Base-by-base conservation (phyloP, 2,888 invertebrate species). In the Anoplius nigerrimus region DNA sequence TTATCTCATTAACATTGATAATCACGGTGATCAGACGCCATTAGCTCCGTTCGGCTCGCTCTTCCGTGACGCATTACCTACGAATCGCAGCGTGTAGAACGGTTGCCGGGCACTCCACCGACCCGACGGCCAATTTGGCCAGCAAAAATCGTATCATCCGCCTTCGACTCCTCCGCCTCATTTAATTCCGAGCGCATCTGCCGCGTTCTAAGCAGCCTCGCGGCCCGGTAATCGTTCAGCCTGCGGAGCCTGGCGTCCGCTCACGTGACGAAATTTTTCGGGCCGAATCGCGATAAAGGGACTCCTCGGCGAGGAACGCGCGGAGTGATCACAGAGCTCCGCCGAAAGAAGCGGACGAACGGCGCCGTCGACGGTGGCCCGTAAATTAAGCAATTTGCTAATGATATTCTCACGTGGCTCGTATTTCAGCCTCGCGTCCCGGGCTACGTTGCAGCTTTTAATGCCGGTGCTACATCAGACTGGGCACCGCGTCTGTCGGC, bases 331-430 rank as follows among this genome's bases (percentile, higher is more conserved):
- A 72, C 72, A 66, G 66, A 72, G 72, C 34, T 42, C 22, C 27
- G 63, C 60, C 65, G 70, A 65, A 72, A 77, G 57, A 58, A n/a
- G n/a, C n/a, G n/a, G n/a, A 71, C 69, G 72, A 74, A 72, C 69
- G 67, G 76, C 64, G 52, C 70, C 78, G 67, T 65, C 62, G 61
- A 53, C 48, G 59, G 74, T 79, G 83, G 83, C 80, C 75, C 81
- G 82, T 87, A 87, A 88, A 88, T 88, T 88, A 87, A 87, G 87
- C 86, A 87, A 87, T 88, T 88, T 87, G 82, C 86, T 88, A 87
- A 88, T 85, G 88, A 88, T 87, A 88, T 87, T 87, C 86, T 86
- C 85, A 86, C 84, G 82, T 85, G 84, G 83, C 83, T 86, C 86
- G 84, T 87, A 85, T 85, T 87, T 87, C 80, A 86, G 80, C 80